A percentile compares a stretch with the other conserved stretches of the same genome.
These are phyloP conservation scores for Ambastaia sidthimunki DNA, from an alignment of 2,797 vertebrate genomes.

Conservation along the genomic window DNA sequence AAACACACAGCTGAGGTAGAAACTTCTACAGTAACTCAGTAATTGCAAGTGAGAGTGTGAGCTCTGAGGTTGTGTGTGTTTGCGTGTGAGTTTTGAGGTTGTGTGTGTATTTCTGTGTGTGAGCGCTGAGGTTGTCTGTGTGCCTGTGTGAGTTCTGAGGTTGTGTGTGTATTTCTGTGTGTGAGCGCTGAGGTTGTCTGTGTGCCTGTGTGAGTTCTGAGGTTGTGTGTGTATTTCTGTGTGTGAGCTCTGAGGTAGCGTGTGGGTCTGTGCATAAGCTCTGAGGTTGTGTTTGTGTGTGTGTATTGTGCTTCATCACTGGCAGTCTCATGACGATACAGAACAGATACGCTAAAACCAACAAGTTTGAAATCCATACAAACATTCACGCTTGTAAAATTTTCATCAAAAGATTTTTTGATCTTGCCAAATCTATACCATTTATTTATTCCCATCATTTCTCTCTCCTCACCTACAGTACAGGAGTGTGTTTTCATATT, in stretches of 20 bases:
- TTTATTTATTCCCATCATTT: not conserved
- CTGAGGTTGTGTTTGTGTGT: no score
- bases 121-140: not conserved
- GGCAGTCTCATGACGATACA: not conserved
- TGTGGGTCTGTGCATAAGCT: no score
- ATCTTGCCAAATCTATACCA: not conserved
- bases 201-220: no score
- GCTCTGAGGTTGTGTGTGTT: no score
- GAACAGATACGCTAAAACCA: not conserved
- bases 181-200: no score
- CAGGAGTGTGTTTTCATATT: slow-evolving; percentile 22
- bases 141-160: not conserved
- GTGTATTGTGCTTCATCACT: not conserved
- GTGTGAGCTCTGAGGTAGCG: no score
- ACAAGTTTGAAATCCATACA: no score
- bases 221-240: not conserved
- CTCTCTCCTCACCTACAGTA: not conserved
- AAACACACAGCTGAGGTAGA: not conserved
- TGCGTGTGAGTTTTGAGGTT: no score
- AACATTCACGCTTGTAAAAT: not conserved
- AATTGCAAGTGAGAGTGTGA: no score
- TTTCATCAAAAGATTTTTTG: not conserved
- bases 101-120: not conserved
- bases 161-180: not conserved
- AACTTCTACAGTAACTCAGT: not conserved